Conservation (phyloP, 2,797 vertebrate species). For the Borostomias antarcticus region DNA sequence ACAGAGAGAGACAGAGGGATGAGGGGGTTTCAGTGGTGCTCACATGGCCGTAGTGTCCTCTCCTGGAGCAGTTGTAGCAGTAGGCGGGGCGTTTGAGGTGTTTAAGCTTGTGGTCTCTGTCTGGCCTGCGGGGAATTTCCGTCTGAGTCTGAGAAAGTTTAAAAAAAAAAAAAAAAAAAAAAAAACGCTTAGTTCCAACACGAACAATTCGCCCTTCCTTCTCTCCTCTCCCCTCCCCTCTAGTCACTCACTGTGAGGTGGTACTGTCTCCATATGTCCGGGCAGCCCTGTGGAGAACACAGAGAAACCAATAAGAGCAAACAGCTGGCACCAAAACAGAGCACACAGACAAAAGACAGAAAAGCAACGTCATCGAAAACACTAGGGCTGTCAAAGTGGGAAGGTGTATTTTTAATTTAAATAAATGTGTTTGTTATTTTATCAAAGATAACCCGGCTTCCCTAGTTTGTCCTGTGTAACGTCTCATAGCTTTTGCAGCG, state of each 20-base stretch:
- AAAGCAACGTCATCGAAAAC: too few relatives aligned
- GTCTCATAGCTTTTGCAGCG: too few relatives aligned
- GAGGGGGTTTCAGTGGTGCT: constrained; percentile 58
- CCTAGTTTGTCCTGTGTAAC: too few relatives aligned
- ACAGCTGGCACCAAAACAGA: constrained; percentile 18
- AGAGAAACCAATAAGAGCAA: constrained; percentile 11
- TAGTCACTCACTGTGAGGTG: constrained; percentile 63
- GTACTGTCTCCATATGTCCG: constrained; percentile 71
- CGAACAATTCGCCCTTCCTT: neutral
- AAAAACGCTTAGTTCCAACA: neutral
- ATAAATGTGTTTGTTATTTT: too few relatives aligned
- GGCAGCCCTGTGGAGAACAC: constrained; percentile 58
- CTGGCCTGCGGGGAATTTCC: constrained; percentile 46
- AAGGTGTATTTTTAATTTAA: too few relatives aligned
- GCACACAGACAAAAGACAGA: constrained; percentile 26
- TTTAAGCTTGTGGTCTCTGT: constrained; percentile 8
- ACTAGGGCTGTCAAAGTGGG: too few relatives aligned
- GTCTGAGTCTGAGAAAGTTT: constrained; percentile 39
- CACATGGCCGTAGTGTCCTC: constrained; percentile 72
- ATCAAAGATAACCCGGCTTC: too few relatives aligned
- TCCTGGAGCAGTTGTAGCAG: constrained; percentile 70
- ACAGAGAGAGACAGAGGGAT: constrained; percentile 46
- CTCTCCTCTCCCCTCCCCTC: neutral
- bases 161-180: neutral
- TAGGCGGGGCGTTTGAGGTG: constrained; percentile 25